Base-by-base conservation (phyloP, 2,113 vertebrate species). In the Cinclus mexicanus region DNA sequence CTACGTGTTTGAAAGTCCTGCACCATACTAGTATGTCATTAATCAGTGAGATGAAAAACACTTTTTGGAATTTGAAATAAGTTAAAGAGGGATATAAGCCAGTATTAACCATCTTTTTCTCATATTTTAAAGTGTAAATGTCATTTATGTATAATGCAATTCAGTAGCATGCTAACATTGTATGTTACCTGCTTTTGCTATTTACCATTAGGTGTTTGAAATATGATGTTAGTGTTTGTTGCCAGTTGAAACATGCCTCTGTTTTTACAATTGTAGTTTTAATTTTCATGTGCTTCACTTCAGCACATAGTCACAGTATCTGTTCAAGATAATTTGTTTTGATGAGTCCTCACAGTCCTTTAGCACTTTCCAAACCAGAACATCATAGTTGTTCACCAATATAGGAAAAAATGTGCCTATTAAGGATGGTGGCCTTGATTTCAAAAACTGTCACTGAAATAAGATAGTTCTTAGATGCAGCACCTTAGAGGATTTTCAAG, bases 21-120 rank as follows among this genome's bases (percentile, higher is more conserved):
- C 61, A 47, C 60, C 87, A 50, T 91, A 59, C 72, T 84, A 78
- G 61, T 56, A 71, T 69, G 60, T 83, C 82, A 87, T 94, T 92
- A 89, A 71, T 90, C 83, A 70, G 75, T 49, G 42, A 87, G 42
- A 95, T 94, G 49, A 90, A 91, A 89, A 95, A 35, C 52, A 59
- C 24, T 91, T 26, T 44, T 64, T 52, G 44, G 61, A 76, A 84
- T 86, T 83, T 60, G 82, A 94, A 95, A 83, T 87, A 89, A 91
- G 76, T 81, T 70, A 69, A 69, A 91, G 69, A 83, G 90, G 90
- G 95, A 86, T 78, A 33, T 57, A 95, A 75, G 65, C 95, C 89
- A 84, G 53, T 50, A 87, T 95, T 95, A 97, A 70, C 97, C 86
- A 95, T 83, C 53, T 28, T 85, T 90, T 91, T 70, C 59, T 95